Base-by-base conservation (phyloP, 2,888 invertebrate genomes). In the Criorhina ranunculi region DNA sequence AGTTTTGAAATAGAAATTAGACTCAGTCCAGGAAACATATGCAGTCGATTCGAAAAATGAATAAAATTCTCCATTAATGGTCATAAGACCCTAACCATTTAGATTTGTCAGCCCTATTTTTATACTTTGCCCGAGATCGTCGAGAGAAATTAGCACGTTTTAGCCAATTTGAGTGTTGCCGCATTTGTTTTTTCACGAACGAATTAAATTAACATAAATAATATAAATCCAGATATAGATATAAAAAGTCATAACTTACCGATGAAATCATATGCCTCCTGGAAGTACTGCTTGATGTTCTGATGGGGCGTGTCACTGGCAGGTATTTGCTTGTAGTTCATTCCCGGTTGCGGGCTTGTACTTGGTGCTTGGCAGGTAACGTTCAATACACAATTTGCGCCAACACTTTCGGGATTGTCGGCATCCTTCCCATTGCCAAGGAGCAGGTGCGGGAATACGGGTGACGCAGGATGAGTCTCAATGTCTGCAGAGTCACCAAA, bases 241-340 rank as follows among this genome's bases (percentile, higher is more conserved):
- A 53, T 11, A 69, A 64, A 70, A 17, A 70, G 51, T 75, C 19
- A 44, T 69, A 83, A 90, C 95, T 95, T 92, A 96, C 96, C 96
- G 89, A 97, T 97, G 91, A 96, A 97, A 89, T 95, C 95, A 91
- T 95, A 96, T 88, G 97, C 96, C 91, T 96, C 96, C 90, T 96
- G 95, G 93, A 97, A 97, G 93, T 96, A 96, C 93, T 96, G 96
- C 89, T 95, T 95, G 82, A 97, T 94, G 93, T 97, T 97, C 91
- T 97, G 96, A 89, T 96, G 95, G 60, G 95, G 95, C 87, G 95
- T 96, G 93, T 97, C 97, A 83, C 95, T 94, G 87, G 96, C 97
- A 76, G 96, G 96, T 90, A 97, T 94, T 90, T 96, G 95, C 91
- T 95, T 95, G 91, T 96, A 96, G 88, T 92, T 91, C 91, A 95